A percentile compares a stretch with the other conserved stretches of the same genome.
phyloP scores from a whole-genome alignment of 2,888 invertebrate species.

The Scaptomyza parva region DNA sequence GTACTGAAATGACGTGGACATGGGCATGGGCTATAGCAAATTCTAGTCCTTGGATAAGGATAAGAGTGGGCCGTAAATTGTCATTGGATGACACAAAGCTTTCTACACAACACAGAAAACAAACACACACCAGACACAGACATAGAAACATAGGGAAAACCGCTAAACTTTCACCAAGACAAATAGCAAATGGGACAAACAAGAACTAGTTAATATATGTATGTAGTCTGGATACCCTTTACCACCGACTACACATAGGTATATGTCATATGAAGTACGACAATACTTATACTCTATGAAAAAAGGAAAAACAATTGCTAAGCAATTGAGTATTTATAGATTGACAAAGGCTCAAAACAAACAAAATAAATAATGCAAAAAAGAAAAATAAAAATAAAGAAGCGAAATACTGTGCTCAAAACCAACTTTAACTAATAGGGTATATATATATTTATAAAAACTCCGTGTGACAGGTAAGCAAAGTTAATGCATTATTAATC shows the following conservation, averaged over 20 bases:
- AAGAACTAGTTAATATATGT: no score
- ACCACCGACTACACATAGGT: not conserved
- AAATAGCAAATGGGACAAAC: conserved; percentile 6
- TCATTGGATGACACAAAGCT: conserved; percentile 78
- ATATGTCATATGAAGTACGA: not conserved
- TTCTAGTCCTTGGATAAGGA: conserved; percentile 10
- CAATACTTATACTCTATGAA: not conserved
- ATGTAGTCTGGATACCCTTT: conserved; percentile 14
- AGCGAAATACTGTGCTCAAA: not conserved
- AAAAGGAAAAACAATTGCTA: not conserved
- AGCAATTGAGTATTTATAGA: not conserved
- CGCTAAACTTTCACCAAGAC: conserved; percentile 44
- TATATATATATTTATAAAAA: conserved; percentile 7
- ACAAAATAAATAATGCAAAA: no score
- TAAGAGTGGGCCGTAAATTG: conserved; percentile 58
- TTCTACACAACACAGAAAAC: conserved; percentile 55
- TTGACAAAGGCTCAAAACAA: not conserved
- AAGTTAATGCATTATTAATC: conserved; percentile 69
- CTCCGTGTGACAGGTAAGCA: conserved; percentile 24
- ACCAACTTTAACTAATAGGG: not conserved
- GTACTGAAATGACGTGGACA: conserved; percentile 28
- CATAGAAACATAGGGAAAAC: not conserved
- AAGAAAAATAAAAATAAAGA: not conserved
- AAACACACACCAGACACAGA: not conserved
- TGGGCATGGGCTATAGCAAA: conserved; percentile 11